A percentile compares a stretch with the other conserved stretches of the same genome.
These are phyloP conservation scores for Drosophila ustulata DNA, from an alignment of 2,888 invertebrate species.

Conservation along the genomic window DNA sequence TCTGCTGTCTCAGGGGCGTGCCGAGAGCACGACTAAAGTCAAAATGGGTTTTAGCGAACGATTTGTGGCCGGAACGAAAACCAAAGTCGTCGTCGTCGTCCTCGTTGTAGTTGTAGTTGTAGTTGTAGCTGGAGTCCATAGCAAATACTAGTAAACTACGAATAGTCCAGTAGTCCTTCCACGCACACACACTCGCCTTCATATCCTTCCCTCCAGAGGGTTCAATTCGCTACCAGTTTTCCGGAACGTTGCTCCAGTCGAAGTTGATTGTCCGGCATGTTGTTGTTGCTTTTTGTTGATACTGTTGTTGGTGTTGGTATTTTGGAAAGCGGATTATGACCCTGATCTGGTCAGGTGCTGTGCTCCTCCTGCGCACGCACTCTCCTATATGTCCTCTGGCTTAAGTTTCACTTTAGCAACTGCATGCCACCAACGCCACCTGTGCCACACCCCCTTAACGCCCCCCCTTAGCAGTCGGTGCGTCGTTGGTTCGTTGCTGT, in stretches of 20 bases:
- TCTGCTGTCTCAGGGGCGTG: slow-evolving; percentile 36
- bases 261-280: slow-evolving; percentile 50
- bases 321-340: slow-evolving; percentile 75
- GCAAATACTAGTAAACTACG: slow-evolving; percentile 38
- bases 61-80: slow-evolving; percentile 62
- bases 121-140: slow-evolving; percentile 19
- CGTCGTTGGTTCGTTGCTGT: slow-evolving; percentile 35
- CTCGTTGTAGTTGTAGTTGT: neutral
- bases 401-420: slow-evolving; percentile 74
- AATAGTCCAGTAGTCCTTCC: slow-evolving; percentile 17
- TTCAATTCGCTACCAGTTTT: slow-evolving; percentile 36
- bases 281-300: slow-evolving; percentile 20
- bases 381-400: slow-evolving; percentile 39
- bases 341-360: slow-evolving; percentile 73
- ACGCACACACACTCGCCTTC: neutral
- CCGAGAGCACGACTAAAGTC: slow-evolving; percentile 47
- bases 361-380: slow-evolving; percentile 30
- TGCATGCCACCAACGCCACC: slow-evolving; percentile 64
- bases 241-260: slow-evolving; percentile 39
- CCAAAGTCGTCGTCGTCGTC: slow-evolving; percentile 6
- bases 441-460: no score
- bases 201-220: slow-evolving; percentile 6
- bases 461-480: slow-evolving; percentile 9
- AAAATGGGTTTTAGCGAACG: slow-evolving; percentile 71
- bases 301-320: slow-evolving; percentile 32